Evolutionary conservation across 1,140 invertebrate genomes (phyloP), one percentile per base, ranked within the genome.

Genomic region (Meloidogyne exigua): DNA sequence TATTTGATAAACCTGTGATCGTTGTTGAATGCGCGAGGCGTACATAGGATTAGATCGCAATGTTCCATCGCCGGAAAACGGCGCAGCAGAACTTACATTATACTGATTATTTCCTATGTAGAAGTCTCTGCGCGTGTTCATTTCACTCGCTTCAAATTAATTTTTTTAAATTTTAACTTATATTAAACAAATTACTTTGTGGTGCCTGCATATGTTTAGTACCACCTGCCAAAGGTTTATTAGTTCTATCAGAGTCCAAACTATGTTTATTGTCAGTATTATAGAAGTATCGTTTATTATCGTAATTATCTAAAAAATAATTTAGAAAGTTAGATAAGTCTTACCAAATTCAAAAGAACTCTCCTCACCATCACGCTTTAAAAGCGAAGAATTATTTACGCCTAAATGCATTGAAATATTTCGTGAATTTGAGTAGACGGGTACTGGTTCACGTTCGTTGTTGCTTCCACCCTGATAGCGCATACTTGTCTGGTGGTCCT

Each of bases 41-140:
- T 79, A 79, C 15, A 64, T 81, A 2, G 76, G 77, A 62, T 79
- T 79, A 28, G 77, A 81, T 39, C 79, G 77, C 1, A 44, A 42
- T 2, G 63, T 18, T 21, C 67, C 75, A 11, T 18, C 72, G 36
- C 64, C 49, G 21, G 28, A 9, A 67, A 18, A 67, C 23, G 13
- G 13, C 11, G 12, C 4, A 67, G 66, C 21, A 57, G 1, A 12
- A 57, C 18, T 57, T n/a, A 18, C 13, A n/a, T 57, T 57, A 7
- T 57, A 57, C 18, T 57, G 49, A 57, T 57, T 57, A 12, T 5
- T n/a, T 1, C 49, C 49, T n/a, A 4, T 57, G 49, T 57, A 57
- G 18, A n/a, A 57, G n/a, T 57, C 49, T n/a, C 49, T 18, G n/a
- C 49, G 49, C 1, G 10, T 49, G 44, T 18, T 49, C 10, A 15